Base-by-base conservation (phyloP, 2,888 invertebrate species). In the Smittia aterrima region DNA sequence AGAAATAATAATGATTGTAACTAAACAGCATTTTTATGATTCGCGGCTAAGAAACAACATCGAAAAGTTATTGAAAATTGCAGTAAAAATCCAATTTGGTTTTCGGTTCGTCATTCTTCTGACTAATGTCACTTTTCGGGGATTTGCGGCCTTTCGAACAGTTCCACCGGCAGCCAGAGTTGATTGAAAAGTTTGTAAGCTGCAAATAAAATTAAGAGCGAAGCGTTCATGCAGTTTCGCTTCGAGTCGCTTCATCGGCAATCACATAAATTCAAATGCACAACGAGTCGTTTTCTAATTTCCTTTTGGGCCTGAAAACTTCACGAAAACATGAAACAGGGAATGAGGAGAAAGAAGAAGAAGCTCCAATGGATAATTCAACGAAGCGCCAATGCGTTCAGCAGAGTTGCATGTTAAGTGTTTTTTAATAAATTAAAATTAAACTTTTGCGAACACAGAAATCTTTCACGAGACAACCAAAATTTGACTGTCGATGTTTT, bases 371-470 rank as follows among this genome's bases (percentile, higher is more conserved):
- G 47, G 4, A n/a, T 2, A n/a, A 6, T 47, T 6, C 6, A 4
- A 4, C 68, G 38, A 1, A 71, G 71, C 71, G 71, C 71, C 71
- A 68, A 68, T 68, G 68, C 47, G 47, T 47, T 47, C 32, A 22
- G n/a, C 38, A 53, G 20, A 13, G 18, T 71, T 71, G 71, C 71
- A 71, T 71, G 71, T 71, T 71, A 71, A 71, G 71, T 71, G 71
- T 58, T 71, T 71, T 71, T 71, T 71, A 71, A 71, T 71, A 71
- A 71, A 71, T 71, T 71, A 54, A 71, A 71, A 54, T 58, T 71
- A 71, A 58, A 22, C 27, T 71, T 58, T 47, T 11, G 16, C 47
- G 47, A 47, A 47, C 16, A 16, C 47, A n/a, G 16, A 11, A 32
- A 32, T 32, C 32, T 32, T 32, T 32, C 32, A 32, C 32, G 47